These are phyloP conservation scores for Nephrotoma appendiculata DNA, from an alignment of 2,888 invertebrate genomes.

Conservation along the genomic window DNA sequence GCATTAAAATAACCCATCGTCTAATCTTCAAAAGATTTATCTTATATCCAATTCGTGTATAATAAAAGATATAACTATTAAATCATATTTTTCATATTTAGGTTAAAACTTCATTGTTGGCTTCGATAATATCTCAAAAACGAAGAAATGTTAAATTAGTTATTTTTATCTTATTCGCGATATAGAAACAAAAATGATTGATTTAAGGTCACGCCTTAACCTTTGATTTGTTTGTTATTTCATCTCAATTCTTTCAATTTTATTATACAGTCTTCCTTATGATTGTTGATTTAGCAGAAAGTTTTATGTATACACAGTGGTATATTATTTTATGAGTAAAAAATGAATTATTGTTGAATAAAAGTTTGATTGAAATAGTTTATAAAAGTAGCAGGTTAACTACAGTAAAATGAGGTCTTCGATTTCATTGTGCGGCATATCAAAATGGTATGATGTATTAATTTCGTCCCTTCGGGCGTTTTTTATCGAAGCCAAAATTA, in stretches of 20 bases:
- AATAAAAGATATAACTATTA: background rate
- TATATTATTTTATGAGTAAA: background rate
- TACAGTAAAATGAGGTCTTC: background rate
- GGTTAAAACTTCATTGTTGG: background rate
- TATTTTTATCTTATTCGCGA: background rate
- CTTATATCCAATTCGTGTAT: background rate
- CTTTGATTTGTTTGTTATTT: background rate
- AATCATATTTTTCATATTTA: background rate
- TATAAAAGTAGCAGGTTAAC: background rate
- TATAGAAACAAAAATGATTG: background rate
- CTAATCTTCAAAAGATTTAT: no score
- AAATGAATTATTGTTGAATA: background rate
- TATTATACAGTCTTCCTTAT: background rate
- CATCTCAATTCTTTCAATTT: background rate
- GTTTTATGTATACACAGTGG: background rate
- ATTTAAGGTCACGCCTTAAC: background rate
- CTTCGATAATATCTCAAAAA: background rate
- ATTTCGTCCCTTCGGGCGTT: background rate
- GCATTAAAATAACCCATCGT: background rate
- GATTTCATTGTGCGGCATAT: background rate
- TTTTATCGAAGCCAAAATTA: background rate
- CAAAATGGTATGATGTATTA: background rate
- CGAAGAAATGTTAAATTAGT: background rate
- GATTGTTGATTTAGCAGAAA: background rate
- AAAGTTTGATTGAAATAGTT: background rate